Evolutionary conservation across 2,888 invertebrate genomes (phyloP).

Genomic region (Marasmarcha lunaedactyla): DNA sequence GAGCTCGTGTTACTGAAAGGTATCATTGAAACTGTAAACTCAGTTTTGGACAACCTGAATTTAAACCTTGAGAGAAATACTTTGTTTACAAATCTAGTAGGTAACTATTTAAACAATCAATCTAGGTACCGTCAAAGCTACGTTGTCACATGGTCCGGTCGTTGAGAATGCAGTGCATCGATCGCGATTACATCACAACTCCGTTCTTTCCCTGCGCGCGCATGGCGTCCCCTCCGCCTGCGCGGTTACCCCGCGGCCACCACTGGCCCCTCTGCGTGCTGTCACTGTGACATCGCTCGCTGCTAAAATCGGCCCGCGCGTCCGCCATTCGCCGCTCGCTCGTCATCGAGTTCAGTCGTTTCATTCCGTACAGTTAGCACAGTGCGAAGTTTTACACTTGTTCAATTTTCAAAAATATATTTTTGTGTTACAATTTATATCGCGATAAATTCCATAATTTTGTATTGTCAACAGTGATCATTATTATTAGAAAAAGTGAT

Average conservation of each 20-base stretch:
- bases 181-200: constrained; percentile 67
- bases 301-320: not conserved
- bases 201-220: constrained; percentile 68
- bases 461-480: constrained; percentile 28
- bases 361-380: constrained; percentile 22
- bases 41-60: too few relatives aligned
- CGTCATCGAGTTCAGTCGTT: constrained; percentile 28
- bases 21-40: too few relatives aligned
- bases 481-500: constrained; percentile 29
- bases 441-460: constrained; percentile 12
- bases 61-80: too few relatives aligned
- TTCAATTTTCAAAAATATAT: constrained; percentile 24
- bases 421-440: constrained; percentile 20
- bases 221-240: constrained; percentile 30
- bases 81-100: too few relatives aligned
- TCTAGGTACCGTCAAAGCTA: too few relatives aligned
- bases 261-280: constrained; percentile 34
- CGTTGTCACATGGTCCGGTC: constrained; percentile 27
- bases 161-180: constrained; percentile 51
- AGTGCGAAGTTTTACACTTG: constrained; percentile 41
- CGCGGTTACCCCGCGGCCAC: constrained; percentile 25
- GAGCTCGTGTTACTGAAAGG: too few relatives aligned
- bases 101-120: too few relatives aligned
- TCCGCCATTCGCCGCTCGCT: not conserved
- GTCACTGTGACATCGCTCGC: constrained; percentile 54